These are phyloP conservation scores for Dermolepida albohirtum DNA, from an alignment of 2,888 invertebrate genomes.

Conservation along the genomic window DNA sequence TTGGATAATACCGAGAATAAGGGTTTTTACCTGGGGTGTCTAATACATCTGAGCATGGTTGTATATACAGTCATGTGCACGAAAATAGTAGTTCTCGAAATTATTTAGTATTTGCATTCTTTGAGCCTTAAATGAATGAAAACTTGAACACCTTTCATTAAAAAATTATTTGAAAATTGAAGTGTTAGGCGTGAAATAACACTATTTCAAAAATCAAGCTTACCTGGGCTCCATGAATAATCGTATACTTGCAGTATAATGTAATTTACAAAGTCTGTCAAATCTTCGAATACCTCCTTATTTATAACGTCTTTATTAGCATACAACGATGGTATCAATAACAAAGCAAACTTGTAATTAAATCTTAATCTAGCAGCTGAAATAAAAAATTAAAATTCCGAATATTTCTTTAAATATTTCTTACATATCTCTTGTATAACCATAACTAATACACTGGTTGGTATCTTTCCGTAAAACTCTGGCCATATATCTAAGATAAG, in stretches of 20 bases:
- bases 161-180: not conserved
- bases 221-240: conserved; percentile 20
- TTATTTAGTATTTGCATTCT: too few species aligned
- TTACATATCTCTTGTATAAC: conserved; percentile 32
- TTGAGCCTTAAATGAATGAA: too few species aligned
- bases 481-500: conserved; percentile 28
- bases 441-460: conserved; percentile 4
- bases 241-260: conserved; percentile 19
- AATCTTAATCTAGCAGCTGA: conserved; percentile 35
- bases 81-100: too few species aligned
- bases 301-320: conserved; percentile 26
- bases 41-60: too few species aligned
- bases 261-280: conserved; percentile 29
- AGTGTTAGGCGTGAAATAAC: not conserved
- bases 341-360: conserved; percentile 7
- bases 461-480: conserved; percentile 28
- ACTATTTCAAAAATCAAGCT: not conserved
- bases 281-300: conserved; percentile 9
- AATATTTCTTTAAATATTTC: not conserved
- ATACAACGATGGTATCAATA: conserved; percentile 21
- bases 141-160: too few species aligned
- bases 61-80: too few species aligned
- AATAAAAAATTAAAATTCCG: not conserved
- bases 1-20: too few species aligned
- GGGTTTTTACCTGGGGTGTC: too few species aligned